A percentile compares a stretch with the other conserved stretches of the same genome.
phyloP scores from a whole-genome alignment of 2,113 vertebrate species.

The Narcine bancroftii region DNA sequence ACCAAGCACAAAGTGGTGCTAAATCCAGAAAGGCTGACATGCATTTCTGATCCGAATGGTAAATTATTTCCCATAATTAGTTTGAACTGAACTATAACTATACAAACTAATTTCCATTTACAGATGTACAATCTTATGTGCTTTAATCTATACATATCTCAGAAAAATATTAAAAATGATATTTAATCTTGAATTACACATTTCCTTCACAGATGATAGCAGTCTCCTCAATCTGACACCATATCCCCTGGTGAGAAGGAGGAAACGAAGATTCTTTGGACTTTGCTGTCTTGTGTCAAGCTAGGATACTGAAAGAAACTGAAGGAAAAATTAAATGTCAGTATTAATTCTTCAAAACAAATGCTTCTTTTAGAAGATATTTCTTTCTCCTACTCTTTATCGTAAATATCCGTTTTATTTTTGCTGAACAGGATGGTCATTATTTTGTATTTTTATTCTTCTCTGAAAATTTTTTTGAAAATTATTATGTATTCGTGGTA shows the following conservation, averaged over 20 bases:
- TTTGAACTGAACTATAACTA: background rate
- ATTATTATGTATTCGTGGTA: background rate
- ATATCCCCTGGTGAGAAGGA: constrained; percentile 86
- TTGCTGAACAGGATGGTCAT: constrained; percentile 64
- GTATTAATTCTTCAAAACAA: constrained; percentile 24
- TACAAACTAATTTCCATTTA: background rate
- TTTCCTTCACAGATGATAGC: constrained; percentile 77
- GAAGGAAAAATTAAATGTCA: background rate
- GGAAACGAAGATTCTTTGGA: constrained; percentile 93
- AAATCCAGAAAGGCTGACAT: background rate
- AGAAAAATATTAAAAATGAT: background rate
- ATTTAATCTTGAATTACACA: constrained; percentile 38
- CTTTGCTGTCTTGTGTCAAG: constrained; percentile 93
- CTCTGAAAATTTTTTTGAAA: constrained; percentile 50
- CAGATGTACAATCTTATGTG: background rate
- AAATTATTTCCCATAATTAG: background rate
- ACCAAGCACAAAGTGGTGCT: background rate
- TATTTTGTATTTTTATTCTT: constrained; percentile 60
- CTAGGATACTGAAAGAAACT: constrained; percentile 54
- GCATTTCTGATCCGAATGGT: background rate
- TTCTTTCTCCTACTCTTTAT: constrained; percentile 52
- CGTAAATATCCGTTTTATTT: constrained; percentile 58
- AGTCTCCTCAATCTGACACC: constrained; percentile 94
- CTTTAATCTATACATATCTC: background rate
- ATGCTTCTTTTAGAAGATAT: constrained; percentile 11